Evolutionary conservation across 2,888 invertebrate species (phyloP), one percentile per base, ranked within the genome.

Genomic region (Euspilapteryx auroguttella): DNA sequence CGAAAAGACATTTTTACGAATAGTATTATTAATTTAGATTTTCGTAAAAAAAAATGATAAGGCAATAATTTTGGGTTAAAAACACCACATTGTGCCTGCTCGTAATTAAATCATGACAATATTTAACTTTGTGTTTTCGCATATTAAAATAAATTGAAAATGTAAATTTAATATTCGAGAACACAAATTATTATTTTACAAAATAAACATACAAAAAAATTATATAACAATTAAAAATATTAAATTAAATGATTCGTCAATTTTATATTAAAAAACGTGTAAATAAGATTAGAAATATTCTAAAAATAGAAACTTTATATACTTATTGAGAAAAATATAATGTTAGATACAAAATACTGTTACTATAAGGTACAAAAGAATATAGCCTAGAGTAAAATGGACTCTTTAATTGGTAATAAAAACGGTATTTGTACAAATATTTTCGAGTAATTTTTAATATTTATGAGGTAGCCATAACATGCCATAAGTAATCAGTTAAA

Each of bases 11-110:
- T 75, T 73, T 75, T 75, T 75, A 75, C 75, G 68, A 64, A 73
- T 69, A 73, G 75, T 75, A 75, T 75, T 75, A 73, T 65, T 75
- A 73, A 65, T 68, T 58, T 69, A 71, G 69, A 65, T n/a, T 50
- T 59, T 71, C 62, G 61, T 63, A 62, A 63, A 63, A 59, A 22
- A 29, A 29, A 32, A 28, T 25, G 37, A 33, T 49, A 62, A 54
- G 71, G 68, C 71, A 61, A 59, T 64, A 56, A 59, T 54, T 49
- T 64, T 65, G 69, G 66, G 64, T 69, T 73, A 51, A 55, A 49
- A 68, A 68, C 62, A 45, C 73, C 75, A 68, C 54, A 51, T 59
- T 63, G 75, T 75, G 75, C 75, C 75, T 75, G 43, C 32, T 34
- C 37, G 49, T 33, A 39, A 46, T n/a, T n/a, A 49, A 49, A 45